These are phyloP conservation scores for Venusia cambrica DNA, from an alignment of 2,888 invertebrate species.

Conservation along the genomic window DNA sequence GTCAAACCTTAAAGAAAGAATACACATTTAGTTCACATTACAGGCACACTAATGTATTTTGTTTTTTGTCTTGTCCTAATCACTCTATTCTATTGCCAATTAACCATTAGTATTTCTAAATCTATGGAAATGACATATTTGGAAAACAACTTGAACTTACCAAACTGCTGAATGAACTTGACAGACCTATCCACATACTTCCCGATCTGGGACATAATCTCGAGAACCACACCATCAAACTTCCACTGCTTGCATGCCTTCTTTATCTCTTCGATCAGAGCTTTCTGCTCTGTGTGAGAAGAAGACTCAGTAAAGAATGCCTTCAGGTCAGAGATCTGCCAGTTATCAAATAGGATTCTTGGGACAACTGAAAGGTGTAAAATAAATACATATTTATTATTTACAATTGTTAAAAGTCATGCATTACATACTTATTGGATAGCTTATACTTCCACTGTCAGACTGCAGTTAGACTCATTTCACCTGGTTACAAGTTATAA, in stretches of 20 bases:
- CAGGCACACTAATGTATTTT: no score
- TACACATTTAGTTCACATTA: no score
- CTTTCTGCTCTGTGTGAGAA: constrained; percentile 83
- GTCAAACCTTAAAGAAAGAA: no score
- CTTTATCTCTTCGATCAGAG: constrained; percentile 85
- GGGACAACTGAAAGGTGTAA: constrained; percentile 89
- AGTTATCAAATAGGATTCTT: constrained; percentile 93
- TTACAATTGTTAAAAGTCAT: no score
- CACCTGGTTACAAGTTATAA: no score
- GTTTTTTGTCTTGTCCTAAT: no score
- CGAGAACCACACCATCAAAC: constrained; percentile 95
- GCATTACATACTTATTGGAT: no score
- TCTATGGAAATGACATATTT: background rate
- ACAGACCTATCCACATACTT: constrained; percentile 86
- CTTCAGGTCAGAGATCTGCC: constrained; percentile 88
- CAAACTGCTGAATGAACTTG: constrained; percentile 84
- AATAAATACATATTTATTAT: no score
- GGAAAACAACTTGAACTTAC: constrained; percentile 49
- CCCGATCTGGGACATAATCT: constrained; percentile 89
- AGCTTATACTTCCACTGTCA: no score
- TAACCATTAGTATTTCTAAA: no score
- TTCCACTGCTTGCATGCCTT: constrained; percentile 87
- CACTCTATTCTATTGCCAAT: no score
- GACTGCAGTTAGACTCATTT: no score
- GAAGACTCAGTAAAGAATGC: constrained; percentile 84